Percentiles rank a stretch among this genome's conserved stretches.
phyloP scores from a whole-genome alignment of 2,797 vertebrate genomes.

The Syncerus caffer region DNA sequence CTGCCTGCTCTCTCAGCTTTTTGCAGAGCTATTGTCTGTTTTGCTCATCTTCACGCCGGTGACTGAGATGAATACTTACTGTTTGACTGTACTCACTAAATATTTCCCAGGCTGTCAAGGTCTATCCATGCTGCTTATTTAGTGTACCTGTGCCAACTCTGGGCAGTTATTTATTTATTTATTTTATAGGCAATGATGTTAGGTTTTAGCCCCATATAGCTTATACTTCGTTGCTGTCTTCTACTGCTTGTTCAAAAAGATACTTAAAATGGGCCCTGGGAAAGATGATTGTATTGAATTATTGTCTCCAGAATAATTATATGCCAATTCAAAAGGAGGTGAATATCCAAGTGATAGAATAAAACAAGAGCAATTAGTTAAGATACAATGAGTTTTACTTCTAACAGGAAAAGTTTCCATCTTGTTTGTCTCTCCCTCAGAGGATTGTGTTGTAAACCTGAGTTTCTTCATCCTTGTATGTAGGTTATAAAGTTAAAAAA shows the following conservation, averaged over 20 bases:
- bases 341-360: not conserved
- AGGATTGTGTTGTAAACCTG: not conserved
- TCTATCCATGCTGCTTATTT: not conserved
- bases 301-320: not conserved
- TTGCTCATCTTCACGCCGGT: not conserved
- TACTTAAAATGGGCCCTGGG: not conserved
- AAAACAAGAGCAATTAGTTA: not conserved
- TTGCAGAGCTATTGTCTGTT: not conserved
- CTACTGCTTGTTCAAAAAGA: not conserved
- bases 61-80: not conserved
- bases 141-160: not conserved
- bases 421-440: not conserved
- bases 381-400: not conserved
- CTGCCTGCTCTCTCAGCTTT: not conserved
- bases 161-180: not conserved
- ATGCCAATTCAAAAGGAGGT: not conserved
- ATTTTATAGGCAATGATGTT: not conserved
- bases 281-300: not conserved
- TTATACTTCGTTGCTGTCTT: not conserved
- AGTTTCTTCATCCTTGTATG: not conserved
- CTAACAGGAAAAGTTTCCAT: not conserved
- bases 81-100: not conserved
- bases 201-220: not conserved
- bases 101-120: not conserved
- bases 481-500: not conserved